Percentiles rank a stretch among this genome's conserved stretches.
These are phyloP conservation scores for Gadopsis marmoratus DNA, from an alignment of 2,797 vertebrate genomes.

Conservation along the genomic window DNA sequence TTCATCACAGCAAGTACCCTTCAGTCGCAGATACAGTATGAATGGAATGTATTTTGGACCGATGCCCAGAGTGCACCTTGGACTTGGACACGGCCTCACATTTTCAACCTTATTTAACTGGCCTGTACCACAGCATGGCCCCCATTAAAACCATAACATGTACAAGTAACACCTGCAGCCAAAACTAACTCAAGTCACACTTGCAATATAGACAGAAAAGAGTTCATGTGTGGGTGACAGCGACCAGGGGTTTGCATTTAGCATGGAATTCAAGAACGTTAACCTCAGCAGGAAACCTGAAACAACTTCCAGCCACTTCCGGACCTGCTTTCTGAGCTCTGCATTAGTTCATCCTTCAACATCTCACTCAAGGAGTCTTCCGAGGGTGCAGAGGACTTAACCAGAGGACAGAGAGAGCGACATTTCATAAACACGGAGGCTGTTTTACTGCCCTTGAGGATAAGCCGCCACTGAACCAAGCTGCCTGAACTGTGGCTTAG, in stretches of 20 bases:
- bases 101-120: conserved; percentile 48
- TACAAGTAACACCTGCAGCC: conserved; percentile 19
- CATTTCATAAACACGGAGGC: conserved; percentile 30
- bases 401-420: conserved; percentile 22
- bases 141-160: conserved; percentile 9
- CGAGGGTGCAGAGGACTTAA: conserved; percentile 33
- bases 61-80: conserved; percentile 67
- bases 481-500: conserved; percentile 41
- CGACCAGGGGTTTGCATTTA: conserved; percentile 33
- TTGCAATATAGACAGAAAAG: background rate
- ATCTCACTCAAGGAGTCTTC: conserved; percentile 15
- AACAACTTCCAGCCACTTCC: conserved; percentile 79
- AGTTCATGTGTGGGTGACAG: conserved; percentile 2
- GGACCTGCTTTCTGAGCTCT: conserved; percentile 58
- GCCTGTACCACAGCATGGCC: background rate
- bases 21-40: conserved; percentile 65
- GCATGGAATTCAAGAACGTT: conserved; percentile 62
- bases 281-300: conserved; percentile 80
- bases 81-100: conserved; percentile 44
- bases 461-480: conserved; percentile 41
- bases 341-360: conserved; percentile 60
- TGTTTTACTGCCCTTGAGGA: conserved; percentile 53
- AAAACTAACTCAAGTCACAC: conserved; percentile 18
- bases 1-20: conserved; percentile 63
- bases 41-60: conserved; percentile 75